These are phyloP conservation scores for Noctua fimbriata DNA, from an alignment of 2,888 invertebrate genomes.

Conservation along the genomic window DNA sequence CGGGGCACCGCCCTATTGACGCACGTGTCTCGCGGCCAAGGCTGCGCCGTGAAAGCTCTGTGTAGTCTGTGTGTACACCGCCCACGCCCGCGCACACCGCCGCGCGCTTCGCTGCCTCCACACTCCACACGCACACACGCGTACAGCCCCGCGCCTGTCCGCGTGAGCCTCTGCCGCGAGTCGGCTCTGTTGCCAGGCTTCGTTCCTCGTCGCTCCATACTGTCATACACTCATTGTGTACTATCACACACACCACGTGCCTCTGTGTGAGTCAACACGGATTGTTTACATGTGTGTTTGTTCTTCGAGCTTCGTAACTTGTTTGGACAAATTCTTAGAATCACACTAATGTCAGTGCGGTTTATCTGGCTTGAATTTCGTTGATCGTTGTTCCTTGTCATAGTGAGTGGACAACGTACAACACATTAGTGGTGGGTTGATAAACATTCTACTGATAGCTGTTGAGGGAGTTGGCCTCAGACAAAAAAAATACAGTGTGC, in stretches of 20 bases:
- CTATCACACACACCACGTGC: constrained; percentile 54
- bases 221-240: constrained; percentile 55
- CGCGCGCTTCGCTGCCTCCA: constrained; percentile 14
- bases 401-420: constrained; percentile 62
- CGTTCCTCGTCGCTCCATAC: constrained; percentile 60
- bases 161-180: constrained; percentile 43
- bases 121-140: constrained; percentile 40
- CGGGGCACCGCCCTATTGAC: constrained; percentile 81
- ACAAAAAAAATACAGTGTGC: not conserved
- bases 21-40: constrained; percentile 90
- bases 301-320: constrained; percentile 80
- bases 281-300: constrained; percentile 73
- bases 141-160: constrained; percentile 49
- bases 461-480: not conserved
- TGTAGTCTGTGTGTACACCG: constrained; percentile 84
- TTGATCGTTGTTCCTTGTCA: constrained; percentile 73
- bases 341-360: constrained; percentile 80
- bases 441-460: constrained; percentile 45
- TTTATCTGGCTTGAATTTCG: constrained; percentile 77
- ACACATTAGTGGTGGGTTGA: constrained; percentile 42
- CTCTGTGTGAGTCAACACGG: constrained; percentile 72
- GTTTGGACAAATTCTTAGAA: constrained; percentile 88
- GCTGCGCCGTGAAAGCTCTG: constrained; percentile 89
- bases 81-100: constrained; percentile 73
- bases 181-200: constrained; percentile 72